Conservation (phyloP, 2,797 vertebrate genomes). For the Numenius phaeopus region DNA sequence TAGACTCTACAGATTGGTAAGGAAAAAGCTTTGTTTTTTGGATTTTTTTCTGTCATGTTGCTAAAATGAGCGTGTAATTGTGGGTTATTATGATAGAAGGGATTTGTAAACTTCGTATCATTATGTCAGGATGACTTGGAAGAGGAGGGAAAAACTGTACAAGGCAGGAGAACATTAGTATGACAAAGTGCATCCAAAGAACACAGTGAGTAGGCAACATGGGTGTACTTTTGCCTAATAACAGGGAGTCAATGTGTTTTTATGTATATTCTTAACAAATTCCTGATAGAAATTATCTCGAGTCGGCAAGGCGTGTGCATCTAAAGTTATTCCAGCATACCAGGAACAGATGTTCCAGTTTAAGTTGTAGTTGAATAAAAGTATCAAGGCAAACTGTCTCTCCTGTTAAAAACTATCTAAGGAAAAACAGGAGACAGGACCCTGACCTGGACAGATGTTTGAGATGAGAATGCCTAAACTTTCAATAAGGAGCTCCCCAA, state of each 20-base stretch:
- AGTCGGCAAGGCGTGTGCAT: accelerated
- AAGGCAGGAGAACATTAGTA: background rate
- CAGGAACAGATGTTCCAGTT: background rate
- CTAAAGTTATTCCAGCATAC: background rate
- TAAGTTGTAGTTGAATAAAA: background rate
- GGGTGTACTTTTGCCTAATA: background rate
- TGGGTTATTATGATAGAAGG: background rate
- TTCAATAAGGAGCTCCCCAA: background rate
- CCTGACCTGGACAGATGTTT: background rate
- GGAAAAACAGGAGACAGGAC: background rate
- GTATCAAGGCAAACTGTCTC: background rate
- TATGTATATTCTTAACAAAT: background rate
- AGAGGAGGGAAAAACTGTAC: background rate
- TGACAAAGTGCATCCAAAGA: background rate
- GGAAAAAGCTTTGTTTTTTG: background rate
- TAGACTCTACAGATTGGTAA: background rate
- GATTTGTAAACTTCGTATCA: background rate
- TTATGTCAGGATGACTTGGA: background rate
- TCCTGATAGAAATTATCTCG: background rate
- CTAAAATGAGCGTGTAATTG: background rate
- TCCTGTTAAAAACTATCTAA: background rate
- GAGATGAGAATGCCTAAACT: background rate
- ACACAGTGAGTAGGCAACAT: too few species aligned
- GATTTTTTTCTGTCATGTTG: background rate
- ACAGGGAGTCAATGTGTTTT: background rate